Percentiles rank a stretch among this genome's conserved stretches.
phyloP scores from a whole-genome alignment of 53 echinoderm and acorn worm genomes.

The Henricia sp. region DNA sequence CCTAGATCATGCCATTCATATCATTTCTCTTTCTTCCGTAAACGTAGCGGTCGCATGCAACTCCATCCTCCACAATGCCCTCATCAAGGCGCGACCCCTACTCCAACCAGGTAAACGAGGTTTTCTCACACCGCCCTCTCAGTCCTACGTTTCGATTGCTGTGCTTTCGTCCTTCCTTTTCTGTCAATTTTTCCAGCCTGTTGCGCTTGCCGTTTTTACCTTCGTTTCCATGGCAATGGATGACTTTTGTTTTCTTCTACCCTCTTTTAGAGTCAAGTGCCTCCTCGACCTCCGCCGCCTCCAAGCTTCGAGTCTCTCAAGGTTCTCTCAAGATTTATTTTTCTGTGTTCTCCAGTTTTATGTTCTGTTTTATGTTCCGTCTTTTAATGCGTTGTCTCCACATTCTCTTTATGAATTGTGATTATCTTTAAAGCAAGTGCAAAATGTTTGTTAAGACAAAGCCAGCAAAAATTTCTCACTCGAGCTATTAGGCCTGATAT shows the following conservation, averaged over 20 bases:
- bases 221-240: not conserved
- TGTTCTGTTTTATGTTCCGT: too few relatives aligned
- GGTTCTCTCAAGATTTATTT: too few relatives aligned
- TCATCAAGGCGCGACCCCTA: conserved; percentile 21
- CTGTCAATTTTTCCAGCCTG: not conserved
- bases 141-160: not conserved
- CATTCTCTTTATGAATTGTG: too few relatives aligned
- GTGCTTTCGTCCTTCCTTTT: not conserved
- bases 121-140: not conserved
- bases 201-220: not conserved
- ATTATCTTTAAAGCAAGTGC: too few relatives aligned
- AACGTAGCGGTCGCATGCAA: conserved; percentile 6
- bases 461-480: too few relatives aligned
- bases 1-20: not conserved
- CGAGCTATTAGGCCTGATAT: too few relatives aligned
- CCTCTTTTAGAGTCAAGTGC: conserved; percentile 21
- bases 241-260: not conserved
- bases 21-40: not conserved
- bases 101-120: conserved; percentile 19
- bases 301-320: conserved; percentile 35
- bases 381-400: too few relatives aligned
- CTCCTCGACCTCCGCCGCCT: conserved; percentile 35
- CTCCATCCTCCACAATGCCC: conserved; percentile 19
- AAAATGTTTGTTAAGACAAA: too few relatives aligned
- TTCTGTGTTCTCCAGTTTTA: too few relatives aligned